Percentiles rank a stretch among this genome's conserved stretches.
These are phyloP conservation scores for Lates japonicus DNA, from an alignment of 2,797 vertebrate genomes.

Conservation along the genomic window DNA sequence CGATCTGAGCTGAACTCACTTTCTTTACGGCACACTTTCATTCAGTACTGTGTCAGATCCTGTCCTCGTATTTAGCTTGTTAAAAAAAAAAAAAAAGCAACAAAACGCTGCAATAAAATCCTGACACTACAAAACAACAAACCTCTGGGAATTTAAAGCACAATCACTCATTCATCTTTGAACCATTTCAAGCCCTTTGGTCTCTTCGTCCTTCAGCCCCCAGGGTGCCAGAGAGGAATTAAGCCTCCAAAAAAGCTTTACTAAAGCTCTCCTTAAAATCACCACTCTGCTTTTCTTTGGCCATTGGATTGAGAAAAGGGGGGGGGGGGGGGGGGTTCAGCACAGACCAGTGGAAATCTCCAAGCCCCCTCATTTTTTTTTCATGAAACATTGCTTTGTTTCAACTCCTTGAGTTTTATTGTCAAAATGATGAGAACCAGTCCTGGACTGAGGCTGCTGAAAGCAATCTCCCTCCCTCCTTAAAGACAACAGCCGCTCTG, in stretches of 20 bases:
- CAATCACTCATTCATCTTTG: slow-evolving; percentile 74
- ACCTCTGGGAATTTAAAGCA: slow-evolving; percentile 70
- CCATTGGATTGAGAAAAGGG: slow-evolving; percentile 53
- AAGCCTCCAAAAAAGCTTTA: slow-evolving; percentile 68
- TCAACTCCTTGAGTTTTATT: slow-evolving; percentile 86
- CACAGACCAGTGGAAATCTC: slow-evolving; percentile 75
- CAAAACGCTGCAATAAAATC: slow-evolving; percentile 61
- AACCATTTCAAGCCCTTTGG: slow-evolving; percentile 66
- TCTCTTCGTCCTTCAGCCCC: slow-evolving; percentile 65
- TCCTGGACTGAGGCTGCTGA: slow-evolving; percentile 70
- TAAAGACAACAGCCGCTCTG: slow-evolving; percentile 79
- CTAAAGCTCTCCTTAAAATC: slow-evolving; percentile 63
- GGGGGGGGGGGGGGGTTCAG: slow-evolving; percentile 52
- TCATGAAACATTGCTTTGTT: slow-evolving; percentile 83
- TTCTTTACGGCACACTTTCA: slow-evolving; percentile 1
- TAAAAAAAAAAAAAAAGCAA: slow-evolving; percentile 25
- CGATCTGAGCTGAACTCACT: slow-evolving; percentile 8
- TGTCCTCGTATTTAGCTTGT: slow-evolving; percentile 22
- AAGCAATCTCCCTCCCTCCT: slow-evolving; percentile 71
- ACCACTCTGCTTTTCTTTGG: slow-evolving; percentile 59
- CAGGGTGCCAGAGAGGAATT: slow-evolving; percentile 81
- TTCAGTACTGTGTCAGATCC: slow-evolving; percentile 15
- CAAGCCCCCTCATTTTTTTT: slow-evolving; percentile 47
- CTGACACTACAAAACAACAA: slow-evolving; percentile 59
- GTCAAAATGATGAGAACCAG: slow-evolving; percentile 89